phyloP scores from a whole-genome alignment of 2,797 vertebrate species.

The Xiphorhynchus erythropygius region DNA sequence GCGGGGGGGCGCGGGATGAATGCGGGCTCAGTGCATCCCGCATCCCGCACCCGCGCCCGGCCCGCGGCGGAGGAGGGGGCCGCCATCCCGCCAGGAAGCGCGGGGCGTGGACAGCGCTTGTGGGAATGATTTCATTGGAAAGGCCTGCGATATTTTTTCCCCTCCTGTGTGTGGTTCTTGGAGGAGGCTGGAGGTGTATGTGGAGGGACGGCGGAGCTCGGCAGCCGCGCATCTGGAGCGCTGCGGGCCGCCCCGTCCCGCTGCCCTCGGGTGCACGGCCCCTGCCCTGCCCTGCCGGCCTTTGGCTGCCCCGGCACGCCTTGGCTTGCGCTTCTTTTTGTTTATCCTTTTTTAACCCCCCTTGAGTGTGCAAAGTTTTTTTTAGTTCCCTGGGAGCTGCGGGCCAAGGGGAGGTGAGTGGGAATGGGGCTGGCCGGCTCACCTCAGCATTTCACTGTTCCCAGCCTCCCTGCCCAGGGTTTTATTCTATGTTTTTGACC shows the following conservation, averaged over 20 bases:
- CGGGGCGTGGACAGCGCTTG: constrained; percentile 87
- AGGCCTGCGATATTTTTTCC: constrained; percentile 84
- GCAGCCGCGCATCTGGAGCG: constrained; percentile 54
- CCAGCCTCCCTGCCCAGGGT: neutral
- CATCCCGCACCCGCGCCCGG: constrained; percentile 78
- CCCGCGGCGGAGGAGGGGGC: constrained; percentile 71
- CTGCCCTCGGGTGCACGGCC: neutral
- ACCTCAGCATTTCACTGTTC: neutral
- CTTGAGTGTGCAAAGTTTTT: neutral
- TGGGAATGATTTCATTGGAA: constrained; percentile 99
- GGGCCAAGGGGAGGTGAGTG: constrained; percentile 5
- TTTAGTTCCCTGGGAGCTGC: neutral
- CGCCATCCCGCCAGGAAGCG: constrained; percentile 81
- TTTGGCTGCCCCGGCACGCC: neutral
- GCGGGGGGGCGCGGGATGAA: constrained; percentile 82
- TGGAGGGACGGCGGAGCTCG: constrained; percentile 70
- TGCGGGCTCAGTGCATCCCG: constrained; percentile 88
- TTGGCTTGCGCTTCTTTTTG: neutral
- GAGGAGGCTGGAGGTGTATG: constrained; percentile 84
- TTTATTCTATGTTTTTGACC: constrained; percentile 66
- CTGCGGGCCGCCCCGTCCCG: neutral
- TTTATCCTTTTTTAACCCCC: neutral
- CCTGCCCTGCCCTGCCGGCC: neutral
- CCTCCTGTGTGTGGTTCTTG: constrained; percentile 87
- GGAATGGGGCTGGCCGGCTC: neutral